Base-by-base conservation (phyloP, 2,113 vertebrate genomes). In the Pardalotus punctatus region DNA sequence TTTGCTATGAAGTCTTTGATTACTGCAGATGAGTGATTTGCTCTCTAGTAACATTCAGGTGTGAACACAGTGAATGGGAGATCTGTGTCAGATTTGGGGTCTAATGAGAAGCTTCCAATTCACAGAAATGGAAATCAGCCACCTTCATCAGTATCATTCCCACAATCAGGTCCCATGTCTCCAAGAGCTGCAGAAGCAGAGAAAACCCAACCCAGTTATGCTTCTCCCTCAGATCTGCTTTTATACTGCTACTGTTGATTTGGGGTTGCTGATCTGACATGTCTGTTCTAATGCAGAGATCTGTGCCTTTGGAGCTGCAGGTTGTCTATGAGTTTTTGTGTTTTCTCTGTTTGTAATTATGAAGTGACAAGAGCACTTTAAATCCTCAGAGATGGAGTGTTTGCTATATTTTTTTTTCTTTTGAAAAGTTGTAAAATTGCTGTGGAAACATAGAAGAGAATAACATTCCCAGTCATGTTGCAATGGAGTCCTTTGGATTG, bases 191-290 rank as follows among this genome's bases (percentile, higher is more conserved):
- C 13, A 45, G 47, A 8, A 62, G 20, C 31, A 83, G 13, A n/a
- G 15, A 57, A 73, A 53, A 74, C 29, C 5, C 4, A 4, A 3
- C 2, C 2, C 22, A n/a, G 17, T 14, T 53, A 5, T 33, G 14
- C 5, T 73, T 3, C n/a, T 54, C 20, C 27, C 13, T 66, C 56
- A 40, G 21, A n/a, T 66, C n/a, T 27, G 21, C 51, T 48, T 40
- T 66, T 42, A 53, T n/a, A 11, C 36, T 51, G 1, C 16, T 1
- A 0, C 14, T 56, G 6, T 25, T 42, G 4, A 1, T 62, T 67
- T 79, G 24, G 20, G 12, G 7, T 10, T 71, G 33, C 56, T 79
- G 45, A 48, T 81, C 12, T 69, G 22, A 61, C 8, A 7, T 36
- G 25, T 23, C 43, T 70, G 5, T 60, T 71, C 31, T 50, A 38